phyloP scores from a whole-genome alignment of 2,888 invertebrate species.

The Pherbina coryleti region DNA sequence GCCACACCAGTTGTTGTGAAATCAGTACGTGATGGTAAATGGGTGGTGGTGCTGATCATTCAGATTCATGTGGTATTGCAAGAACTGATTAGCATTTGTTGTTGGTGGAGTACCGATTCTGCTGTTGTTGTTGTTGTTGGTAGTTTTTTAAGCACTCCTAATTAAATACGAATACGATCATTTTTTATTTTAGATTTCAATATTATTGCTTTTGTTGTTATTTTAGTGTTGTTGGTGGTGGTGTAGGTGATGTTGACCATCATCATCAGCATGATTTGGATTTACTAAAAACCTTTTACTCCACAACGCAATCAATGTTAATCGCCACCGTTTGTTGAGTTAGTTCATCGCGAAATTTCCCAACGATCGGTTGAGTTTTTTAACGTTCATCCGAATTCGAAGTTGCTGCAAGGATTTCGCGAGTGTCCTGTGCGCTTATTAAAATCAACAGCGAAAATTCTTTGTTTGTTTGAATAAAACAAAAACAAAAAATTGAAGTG shows the following conservation, averaged over 20 bases:
- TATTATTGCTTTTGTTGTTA: slow-evolving; percentile 47
- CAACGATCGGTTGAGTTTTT: slow-evolving; percentile 64
- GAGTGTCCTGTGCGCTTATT: neutral
- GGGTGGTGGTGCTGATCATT: slow-evolving; percentile 40
- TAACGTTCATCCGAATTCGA: slow-evolving; percentile 21
- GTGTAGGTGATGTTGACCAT: slow-evolving; percentile 28
- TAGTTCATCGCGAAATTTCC: slow-evolving; percentile 64
- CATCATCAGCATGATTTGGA: neutral
- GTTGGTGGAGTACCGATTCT: slow-evolving; percentile 42
- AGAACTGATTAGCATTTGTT: slow-evolving; percentile 59
- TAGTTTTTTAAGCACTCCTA: slow-evolving; percentile 57
- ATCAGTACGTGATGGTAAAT: neutral
- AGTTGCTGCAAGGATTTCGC: neutral
- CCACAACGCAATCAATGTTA: slow-evolving; percentile 35
- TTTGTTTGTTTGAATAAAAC: neutral
- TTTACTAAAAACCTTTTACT: slow-evolving; percentile 34
- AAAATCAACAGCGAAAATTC: too few relatives aligned
- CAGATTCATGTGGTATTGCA: slow-evolving; percentile 46
- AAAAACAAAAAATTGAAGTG: slow-evolving; percentile 36
- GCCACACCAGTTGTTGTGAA: neutral
- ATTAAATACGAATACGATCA: slow-evolving; percentile 64
- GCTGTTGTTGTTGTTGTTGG: slow-evolving; percentile 52
- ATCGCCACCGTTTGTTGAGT: slow-evolving; percentile 48
- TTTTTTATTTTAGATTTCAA: slow-evolving; percentile 48
- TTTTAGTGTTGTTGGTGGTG: slow-evolving; percentile 20